Evolutionary conservation across 2,797 vertebrate genomes (phyloP).

Genomic region (Odontamblyopus rebecca): DNA sequence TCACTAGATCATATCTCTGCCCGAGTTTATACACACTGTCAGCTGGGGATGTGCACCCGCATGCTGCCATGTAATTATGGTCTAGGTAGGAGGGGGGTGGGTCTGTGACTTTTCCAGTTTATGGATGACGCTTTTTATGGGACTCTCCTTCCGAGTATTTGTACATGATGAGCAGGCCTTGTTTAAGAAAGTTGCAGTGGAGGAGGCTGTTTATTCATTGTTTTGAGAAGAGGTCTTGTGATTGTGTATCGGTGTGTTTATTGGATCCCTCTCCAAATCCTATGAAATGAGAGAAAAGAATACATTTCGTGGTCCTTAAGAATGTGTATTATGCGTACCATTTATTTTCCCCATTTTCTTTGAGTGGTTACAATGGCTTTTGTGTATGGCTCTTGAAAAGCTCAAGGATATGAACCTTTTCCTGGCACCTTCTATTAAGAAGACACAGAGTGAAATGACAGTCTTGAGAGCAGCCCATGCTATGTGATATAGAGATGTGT

Average conservation of each 20-base stretch:
- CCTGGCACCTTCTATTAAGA: slow-evolving; percentile 64
- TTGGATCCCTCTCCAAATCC: slow-evolving; percentile 53
- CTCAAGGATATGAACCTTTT: slow-evolving; percentile 73
- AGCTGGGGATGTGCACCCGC: slow-evolving; percentile 67
- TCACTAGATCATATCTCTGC: slow-evolving; percentile 77
- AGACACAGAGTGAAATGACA: slow-evolving; percentile 52
- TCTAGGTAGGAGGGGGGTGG: slow-evolving; percentile 41
- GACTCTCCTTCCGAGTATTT: slow-evolving; percentile 30
- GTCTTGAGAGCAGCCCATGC: slow-evolving; percentile 59
- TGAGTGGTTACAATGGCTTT: slow-evolving; percentile 69
- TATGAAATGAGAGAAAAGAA: slow-evolving; percentile 57
- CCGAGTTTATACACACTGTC: slow-evolving; percentile 74
- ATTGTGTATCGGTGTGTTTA: slow-evolving; percentile 31
- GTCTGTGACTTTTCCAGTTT: slow-evolving; percentile 36
- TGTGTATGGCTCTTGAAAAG: slow-evolving; percentile 70
- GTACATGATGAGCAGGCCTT: slow-evolving; percentile 29
- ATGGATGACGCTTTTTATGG: slow-evolving; percentile 37
- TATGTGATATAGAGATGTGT: slow-evolving; percentile 57
- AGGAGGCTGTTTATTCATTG: slow-evolving; percentile 54
- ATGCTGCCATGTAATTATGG: slow-evolving; percentile 73
- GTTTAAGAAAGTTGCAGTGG: slow-evolving; percentile 46
- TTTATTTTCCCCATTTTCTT: slow-evolving; percentile 57
- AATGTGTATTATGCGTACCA: slow-evolving; percentile 62
- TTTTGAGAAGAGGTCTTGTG: slow-evolving; percentile 40
- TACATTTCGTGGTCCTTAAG: slow-evolving; percentile 61